Percentiles rank a stretch among this genome's conserved stretches.
Conservation (phyloP, 2,888 invertebrate species). For the Thymelicus acteon region DNA sequence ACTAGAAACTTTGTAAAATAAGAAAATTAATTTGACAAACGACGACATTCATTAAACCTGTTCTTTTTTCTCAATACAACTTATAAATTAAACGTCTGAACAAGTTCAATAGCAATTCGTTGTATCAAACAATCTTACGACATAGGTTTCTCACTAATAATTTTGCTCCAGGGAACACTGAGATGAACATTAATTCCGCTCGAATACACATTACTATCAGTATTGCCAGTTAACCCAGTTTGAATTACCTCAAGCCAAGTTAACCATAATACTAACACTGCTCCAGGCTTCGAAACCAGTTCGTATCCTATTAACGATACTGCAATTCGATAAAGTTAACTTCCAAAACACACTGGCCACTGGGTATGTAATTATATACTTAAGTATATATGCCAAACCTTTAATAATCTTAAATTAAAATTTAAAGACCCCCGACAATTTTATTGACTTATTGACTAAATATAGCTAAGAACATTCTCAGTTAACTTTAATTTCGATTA, state of each 20-base stretch:
- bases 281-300: conserved; percentile 3
- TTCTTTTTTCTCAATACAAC: neutral
- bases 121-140: neutral
- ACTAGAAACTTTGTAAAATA: too few relatives aligned
- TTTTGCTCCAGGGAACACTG: conserved; percentile 14
- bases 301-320: neutral
- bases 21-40: too few relatives aligned
- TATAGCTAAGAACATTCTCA: too few relatives aligned
- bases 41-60: too few relatives aligned
- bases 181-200: conserved; percentile 19
- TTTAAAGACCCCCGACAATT: too few relatives aligned
- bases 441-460: too few relatives aligned
- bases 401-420: too few relatives aligned
- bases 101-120: conserved; percentile 7
- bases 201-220: conserved; percentile 9
- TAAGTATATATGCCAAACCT: too few relatives aligned
- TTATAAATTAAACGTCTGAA: neutral
- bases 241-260: conserved; percentile 5
- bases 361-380: too few relatives aligned
- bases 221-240: conserved; percentile 24
- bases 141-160: conserved; percentile 9
- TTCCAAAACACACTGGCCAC: too few relatives aligned
- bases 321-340: too few relatives aligned
- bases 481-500: too few relatives aligned
- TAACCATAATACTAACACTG: conserved; percentile 1